Base-by-base conservation (phyloP, 2,888 invertebrate species). In the Polyommatus icarus region DNA sequence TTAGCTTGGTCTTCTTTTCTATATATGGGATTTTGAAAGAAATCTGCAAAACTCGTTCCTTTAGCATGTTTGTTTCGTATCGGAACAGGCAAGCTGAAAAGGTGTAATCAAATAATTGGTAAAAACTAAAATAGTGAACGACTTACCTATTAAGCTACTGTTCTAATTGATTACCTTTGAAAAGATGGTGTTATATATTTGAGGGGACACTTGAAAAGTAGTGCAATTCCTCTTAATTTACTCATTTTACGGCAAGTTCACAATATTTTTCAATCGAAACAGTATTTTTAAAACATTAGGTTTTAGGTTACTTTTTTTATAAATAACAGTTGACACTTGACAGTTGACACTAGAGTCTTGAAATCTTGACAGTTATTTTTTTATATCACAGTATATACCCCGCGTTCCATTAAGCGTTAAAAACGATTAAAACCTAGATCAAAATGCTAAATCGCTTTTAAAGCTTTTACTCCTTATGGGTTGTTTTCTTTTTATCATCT, bases 1-100 rank as follows among this genome's bases (percentile, higher is more conserved):
- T 90, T 90, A 29, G 94, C 89, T 84, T 96, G 96, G 12, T 95
- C 94, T 76, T 96, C 95, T 86, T 96, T 96, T 78, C 95, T 95
- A 83, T 95, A 96, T 76, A 97, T 89, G 8, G 98, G 98, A 81
- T 94, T 94, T 84, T 91, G 88, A 78, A 89, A 93, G 82, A 84
- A 93, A 71, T 90, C 91, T 7, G 92, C 91, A 81, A 92, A 92
- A 82, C 86, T 86, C 12, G 90, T 91, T 3, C 87, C 84, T 79
- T 86, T 85, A 76, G 91, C 83, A 85, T 92, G 92, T 80, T 89
- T 86, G 77, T 78, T 83, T 79, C 86, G 87, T 57, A 82, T 46
- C 71, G 82, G 29, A 12, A 81, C 79, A 72, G 83, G 77, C 76
- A 82, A 80, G 79, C 91, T 91, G 80, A 71, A 87, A 85, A 61